A percentile compares a stretch with the other conserved stretches of the same genome.
Conservation (phyloP, 2,113 vertebrate species). For the Cinclus cinclus region DNA sequence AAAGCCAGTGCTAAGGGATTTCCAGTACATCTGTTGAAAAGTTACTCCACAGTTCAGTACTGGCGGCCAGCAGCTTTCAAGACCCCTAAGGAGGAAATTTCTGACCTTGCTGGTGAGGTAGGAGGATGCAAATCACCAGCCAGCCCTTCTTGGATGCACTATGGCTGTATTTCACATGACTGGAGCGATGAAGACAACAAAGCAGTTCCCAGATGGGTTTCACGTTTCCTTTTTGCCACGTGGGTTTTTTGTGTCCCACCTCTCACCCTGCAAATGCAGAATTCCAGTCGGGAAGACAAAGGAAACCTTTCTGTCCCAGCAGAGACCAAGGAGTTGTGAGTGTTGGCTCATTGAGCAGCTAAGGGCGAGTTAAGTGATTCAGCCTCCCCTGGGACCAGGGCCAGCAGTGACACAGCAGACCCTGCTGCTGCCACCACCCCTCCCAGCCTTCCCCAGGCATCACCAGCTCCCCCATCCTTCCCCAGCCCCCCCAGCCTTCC, state of each 20-base stretch:
- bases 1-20: background rate
- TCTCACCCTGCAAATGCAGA: background rate
- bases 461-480: background rate
- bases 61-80: background rate
- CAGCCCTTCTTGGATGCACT: background rate
- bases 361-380: background rate
- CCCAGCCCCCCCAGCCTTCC: background rate
- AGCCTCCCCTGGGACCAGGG: background rate
- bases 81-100: background rate
- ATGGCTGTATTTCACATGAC: background rate
- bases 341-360: constrained; percentile 12
- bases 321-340: background rate
- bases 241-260: background rate
- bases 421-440: background rate
- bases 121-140: background rate
- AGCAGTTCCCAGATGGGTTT: background rate
- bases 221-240: background rate
- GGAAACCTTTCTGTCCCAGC: background rate
- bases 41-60: background rate
- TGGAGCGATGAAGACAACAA: background rate
- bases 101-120: background rate
- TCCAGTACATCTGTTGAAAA: background rate
- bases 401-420: constrained; percentile 37
- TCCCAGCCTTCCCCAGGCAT: background rate
- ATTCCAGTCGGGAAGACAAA: background rate